phyloP scores from a whole-genome alignment of 2,113 vertebrate genomes.

The Pheucticus melanocephalus region DNA sequence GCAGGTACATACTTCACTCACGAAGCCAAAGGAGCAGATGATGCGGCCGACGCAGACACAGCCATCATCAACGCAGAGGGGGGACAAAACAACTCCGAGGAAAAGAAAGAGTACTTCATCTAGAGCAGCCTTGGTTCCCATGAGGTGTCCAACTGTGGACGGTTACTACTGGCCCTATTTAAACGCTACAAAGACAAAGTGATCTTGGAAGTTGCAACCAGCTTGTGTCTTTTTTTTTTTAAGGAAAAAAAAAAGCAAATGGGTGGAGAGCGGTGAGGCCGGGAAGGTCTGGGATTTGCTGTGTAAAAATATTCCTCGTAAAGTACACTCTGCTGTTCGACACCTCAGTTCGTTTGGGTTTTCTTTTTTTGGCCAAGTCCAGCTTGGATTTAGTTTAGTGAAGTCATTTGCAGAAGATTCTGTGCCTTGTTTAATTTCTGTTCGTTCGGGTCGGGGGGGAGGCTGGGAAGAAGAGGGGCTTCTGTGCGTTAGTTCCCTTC shows the following conservation, averaged over 20 bases:
- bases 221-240: conserved; percentile 63
- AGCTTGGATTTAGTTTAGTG: conserved; percentile 88
- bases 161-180: conserved; percentile 72
- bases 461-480: conserved; percentile 56
- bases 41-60: conserved; percentile 96
- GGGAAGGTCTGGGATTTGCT: conserved; percentile 79
- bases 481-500: conserved; percentile 62
- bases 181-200: conserved; percentile 76
- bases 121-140: conserved; percentile 81
- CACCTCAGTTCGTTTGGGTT: conserved; percentile 78
- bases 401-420: conserved; percentile 94
- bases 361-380: conserved; percentile 79
- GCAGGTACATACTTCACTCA: conserved; percentile 99
- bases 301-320: conserved; percentile 83
- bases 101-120: conserved; percentile 99
- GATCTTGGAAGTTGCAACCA: conserved; percentile 73
- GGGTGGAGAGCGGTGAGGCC: conserved; percentile 73
- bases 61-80: conserved; percentile 99
- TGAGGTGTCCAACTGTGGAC: conserved; percentile 78
- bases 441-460: conserved; percentile 55
- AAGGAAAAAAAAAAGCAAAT: conserved; percentile 20
- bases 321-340: conserved; percentile 89
- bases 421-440: conserved; percentile 96
- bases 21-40: conserved; percentile 98
- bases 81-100: conserved; percentile 96